Conservation (phyloP, 1,140 invertebrate genomes). For the Plutomurus gul region DNA sequence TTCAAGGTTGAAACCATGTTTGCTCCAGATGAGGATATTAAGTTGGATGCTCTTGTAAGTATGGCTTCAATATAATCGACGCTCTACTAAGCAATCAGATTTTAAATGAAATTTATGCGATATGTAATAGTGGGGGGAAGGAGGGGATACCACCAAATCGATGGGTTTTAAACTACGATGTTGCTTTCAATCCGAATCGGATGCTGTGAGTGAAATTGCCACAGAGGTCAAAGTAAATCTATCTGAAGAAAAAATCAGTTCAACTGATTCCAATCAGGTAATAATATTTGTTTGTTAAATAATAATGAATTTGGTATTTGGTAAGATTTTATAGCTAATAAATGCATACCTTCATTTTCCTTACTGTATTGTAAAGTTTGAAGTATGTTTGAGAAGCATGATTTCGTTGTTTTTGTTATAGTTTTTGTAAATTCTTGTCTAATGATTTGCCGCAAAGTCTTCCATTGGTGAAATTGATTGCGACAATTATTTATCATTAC, state of each 20-base stretch:
- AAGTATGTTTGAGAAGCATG: background rate
- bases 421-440: background rate
- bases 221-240: conserved; percentile 44
- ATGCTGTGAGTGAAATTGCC: conserved; percentile 55
- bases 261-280: conserved; percentile 5
- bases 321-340: background rate
- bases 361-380: background rate
- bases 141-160: conserved; percentile 74
- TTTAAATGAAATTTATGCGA: background rate
- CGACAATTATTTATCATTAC: background rate
- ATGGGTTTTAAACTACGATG: conserved; percentile 95
- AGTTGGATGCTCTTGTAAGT: conserved; percentile 65
- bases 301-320: no score
- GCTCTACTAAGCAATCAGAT: background rate
- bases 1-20: conserved; percentile 98
- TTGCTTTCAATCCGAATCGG: conserved; percentile 82
- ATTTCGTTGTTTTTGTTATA: background rate
- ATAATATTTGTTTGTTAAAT: no score
- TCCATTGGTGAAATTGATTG: no score
- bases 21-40: conserved; percentile 76
- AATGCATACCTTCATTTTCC: background rate
- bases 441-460: no score
- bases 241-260: conserved; percentile 33
- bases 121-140: conserved; percentile 80
- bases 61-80: no score